Evolutionary conservation across 2,797 vertebrate genomes (phyloP).

Genomic region (Delichon dasypus): DNA sequence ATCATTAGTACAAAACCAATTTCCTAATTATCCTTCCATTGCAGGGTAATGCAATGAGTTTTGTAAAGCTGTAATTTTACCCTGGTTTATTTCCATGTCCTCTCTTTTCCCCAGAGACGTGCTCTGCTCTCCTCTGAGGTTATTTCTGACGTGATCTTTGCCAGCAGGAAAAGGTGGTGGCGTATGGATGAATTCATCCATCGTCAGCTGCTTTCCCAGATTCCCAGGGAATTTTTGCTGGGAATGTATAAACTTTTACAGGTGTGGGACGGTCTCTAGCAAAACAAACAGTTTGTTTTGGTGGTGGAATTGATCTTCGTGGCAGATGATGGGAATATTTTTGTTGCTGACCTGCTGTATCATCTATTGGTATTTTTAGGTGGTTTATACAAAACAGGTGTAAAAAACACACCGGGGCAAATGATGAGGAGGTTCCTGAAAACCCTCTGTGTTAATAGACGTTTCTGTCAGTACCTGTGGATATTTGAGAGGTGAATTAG

Average conservation of each 20-base stretch:
- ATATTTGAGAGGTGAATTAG: neutral
- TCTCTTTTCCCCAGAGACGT: neutral
- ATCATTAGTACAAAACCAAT: conserved; percentile 32
- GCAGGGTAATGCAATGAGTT: conserved; percentile 17
- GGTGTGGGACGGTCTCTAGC: neutral
- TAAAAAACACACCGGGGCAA: neutral
- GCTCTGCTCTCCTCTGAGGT: neutral
- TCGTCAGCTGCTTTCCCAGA: neutral
- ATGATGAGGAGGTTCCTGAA: neutral
- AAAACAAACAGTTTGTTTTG: neutral
- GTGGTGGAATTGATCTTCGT: neutral
- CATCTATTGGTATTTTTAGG: neutral
- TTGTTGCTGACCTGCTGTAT: neutral
- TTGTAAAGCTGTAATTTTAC: conserved; percentile 37
- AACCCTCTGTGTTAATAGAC: neutral
- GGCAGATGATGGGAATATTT: neutral
- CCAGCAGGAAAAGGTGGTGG: neutral
- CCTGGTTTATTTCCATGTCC: conserved; percentile 24
- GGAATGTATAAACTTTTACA: neutral
- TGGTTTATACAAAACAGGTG: neutral
- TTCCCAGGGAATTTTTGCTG: neutral
- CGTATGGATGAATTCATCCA: neutral
- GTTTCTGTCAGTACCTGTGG: neutral
- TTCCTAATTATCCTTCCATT: conserved; percentile 57
- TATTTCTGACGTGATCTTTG: neutral